Conservation (phyloP, 2,797 vertebrate genomes). For the Pipistrellus pygmaeus region DNA sequence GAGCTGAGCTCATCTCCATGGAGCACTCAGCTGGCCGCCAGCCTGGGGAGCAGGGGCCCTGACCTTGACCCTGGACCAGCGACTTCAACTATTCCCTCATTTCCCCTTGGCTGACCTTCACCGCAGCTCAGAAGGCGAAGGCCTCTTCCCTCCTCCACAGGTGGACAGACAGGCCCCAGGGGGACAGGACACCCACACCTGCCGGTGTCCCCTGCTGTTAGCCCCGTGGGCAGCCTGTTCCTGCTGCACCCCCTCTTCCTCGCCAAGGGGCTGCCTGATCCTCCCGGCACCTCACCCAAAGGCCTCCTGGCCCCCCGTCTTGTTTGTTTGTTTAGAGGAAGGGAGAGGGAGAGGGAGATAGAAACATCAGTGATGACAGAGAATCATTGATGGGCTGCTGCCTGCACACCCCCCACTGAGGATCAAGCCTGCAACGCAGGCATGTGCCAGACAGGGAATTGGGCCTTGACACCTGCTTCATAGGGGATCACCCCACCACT, state of each 20-base stretch:
- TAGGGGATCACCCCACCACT: too few relatives aligned
- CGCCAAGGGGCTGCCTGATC: too few relatives aligned
- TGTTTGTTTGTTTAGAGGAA: too few relatives aligned
- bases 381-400: too few relatives aligned
- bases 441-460: too few relatives aligned
- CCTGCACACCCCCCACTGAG: too few relatives aligned
- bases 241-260: accelerated
- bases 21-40: too few relatives aligned
- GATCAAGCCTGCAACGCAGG: too few relatives aligned
- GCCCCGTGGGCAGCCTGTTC: accelerated
- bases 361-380: too few relatives aligned
- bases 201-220: accelerated
- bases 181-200: accelerated
- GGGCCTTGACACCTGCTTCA: too few relatives aligned
- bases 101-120: background rate
- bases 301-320: background rate
- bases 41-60: background rate
- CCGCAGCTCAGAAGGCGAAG: accelerated
- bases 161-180: accelerated
- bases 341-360: too few relatives aligned
- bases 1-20: background rate
- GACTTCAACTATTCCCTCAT: background rate
- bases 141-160: accelerated
- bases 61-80: too few relatives aligned
- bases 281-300: background rate